Base-by-base conservation (phyloP, 2,113 vertebrate genomes). In the Rhegmatorhina hoffmannsi region DNA sequence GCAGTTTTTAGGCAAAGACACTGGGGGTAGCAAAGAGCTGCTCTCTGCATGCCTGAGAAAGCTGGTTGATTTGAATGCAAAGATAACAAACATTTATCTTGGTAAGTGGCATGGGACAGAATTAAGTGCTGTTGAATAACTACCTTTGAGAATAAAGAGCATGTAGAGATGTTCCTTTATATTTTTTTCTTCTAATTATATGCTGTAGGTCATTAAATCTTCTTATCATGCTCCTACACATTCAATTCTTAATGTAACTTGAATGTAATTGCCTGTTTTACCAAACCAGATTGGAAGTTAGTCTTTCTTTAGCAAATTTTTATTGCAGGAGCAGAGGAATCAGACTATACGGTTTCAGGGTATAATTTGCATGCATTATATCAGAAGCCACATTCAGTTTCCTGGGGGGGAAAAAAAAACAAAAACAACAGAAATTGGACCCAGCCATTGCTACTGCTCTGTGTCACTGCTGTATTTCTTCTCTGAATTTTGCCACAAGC, bases 41-140 rank as follows among this genome's bases (percentile, higher is more conserved):
- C 43, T 78, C 77, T 72, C 66, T 84, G 52, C 47, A 52, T 56
- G 69, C 25, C 87, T 82, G 50, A 84, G 77, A 84, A 95, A 75
- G 34, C 81, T 84, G 47, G 47, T 38, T 87, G 89, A 89, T 78
- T 84, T 87, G 47, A 91, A 92, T 36, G 49, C 4, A 4, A 67
- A 92, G 90, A 91, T 96, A 89, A 81, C n/a, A 90, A 95, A 89
- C 34, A 68, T 89, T 95, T 95, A 78, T 95, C 93, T 92, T 91
- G 38, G 81, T 92, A 92, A 96, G 66, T 85, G 69, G 38, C 74
- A 75, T 15, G 60, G 81, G 77, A 91, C 0, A 1, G 84, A 96
- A 92, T 91, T 94, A 94, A 75, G 62, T 1, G 0, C 69, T 81
- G 74, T 68, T 89, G 60, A 74, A 75, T 95, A 94, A 92, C 81